Conservation (phyloP, 2,888 invertebrate genomes). For the Dasypogon diadema region DNA sequence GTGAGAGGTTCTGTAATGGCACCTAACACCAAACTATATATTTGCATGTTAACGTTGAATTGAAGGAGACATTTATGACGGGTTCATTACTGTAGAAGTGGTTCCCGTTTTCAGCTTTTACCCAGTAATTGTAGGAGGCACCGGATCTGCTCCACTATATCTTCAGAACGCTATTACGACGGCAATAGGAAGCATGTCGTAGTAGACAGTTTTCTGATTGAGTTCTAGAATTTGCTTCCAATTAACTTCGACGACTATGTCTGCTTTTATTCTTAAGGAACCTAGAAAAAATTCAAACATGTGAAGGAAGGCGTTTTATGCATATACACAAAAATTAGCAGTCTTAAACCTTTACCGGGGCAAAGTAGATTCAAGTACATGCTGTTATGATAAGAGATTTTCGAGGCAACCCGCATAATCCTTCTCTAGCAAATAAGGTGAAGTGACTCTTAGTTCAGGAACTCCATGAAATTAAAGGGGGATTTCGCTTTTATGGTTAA, state of each 20-base stretch:
- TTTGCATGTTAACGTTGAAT: slow-evolving; percentile 54
- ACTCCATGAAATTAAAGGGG: background rate
- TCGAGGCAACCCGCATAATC: slow-evolving; percentile 13
- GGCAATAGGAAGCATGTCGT: background rate
- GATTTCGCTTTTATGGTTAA: too few species aligned
- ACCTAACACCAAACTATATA: slow-evolving; percentile 47
- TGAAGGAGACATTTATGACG: slow-evolving; percentile 56
- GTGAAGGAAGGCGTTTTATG: background rate
- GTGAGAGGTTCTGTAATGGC: slow-evolving; percentile 10
- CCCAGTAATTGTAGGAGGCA: slow-evolving; percentile 43
- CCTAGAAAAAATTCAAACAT: background rate
- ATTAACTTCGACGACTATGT: slow-evolving; percentile 32
- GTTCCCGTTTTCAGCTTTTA: slow-evolving; percentile 38
- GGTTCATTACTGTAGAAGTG: slow-evolving; percentile 54
- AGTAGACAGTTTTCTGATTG: slow-evolving; percentile 6
- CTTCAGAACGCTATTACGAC: background rate
- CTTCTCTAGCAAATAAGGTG: background rate
- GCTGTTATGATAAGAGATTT: slow-evolving; percentile 21
- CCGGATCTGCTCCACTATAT: background rate
- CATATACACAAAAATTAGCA: slow-evolving; percentile 24
- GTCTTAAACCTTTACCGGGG: background rate
- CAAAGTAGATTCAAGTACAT: background rate
- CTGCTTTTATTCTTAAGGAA: background rate
- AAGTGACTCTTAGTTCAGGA: background rate
- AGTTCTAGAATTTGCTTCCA: slow-evolving; percentile 15